Evolutionary conservation across 2,888 invertebrate genomes (phyloP), one percentile per base, ranked within the genome.

Genomic region (Drosophila picticornis): DNA sequence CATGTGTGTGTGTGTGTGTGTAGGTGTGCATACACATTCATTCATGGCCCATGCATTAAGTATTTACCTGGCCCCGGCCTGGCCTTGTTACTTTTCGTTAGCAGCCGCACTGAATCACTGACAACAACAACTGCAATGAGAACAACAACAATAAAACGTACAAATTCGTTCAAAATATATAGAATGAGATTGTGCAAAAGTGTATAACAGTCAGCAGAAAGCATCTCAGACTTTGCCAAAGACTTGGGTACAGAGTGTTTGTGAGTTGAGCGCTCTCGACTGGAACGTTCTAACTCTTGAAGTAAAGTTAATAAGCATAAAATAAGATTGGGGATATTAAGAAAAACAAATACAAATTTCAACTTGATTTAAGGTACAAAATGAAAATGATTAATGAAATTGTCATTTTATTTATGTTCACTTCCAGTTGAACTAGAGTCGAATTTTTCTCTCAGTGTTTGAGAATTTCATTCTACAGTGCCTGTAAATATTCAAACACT

Each of bases 401-500:
- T 32, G 16, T 16, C 16, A 6, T 5, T 36, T 38, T 38, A 38
- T 38, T 38, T 9, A 31, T 31, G 31, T 31, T 22, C 6, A 6
- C 6, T 11, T 3, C 13, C 7, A 22, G 13, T 22, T 46, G 22
- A 46, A 22, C 22, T 46, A 22, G 7, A 46, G 7, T 46, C 13
- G 4, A 46, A 4, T 19, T 19, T 50, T 50, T 50, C 19, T 34
- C 34, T 55, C 55, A 55, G 34, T 55, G 36, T 11, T 36, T 46
- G 13, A 16, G 46, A 4, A 27, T 29, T 52, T n/a, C 22, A 9
- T 16, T 10, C 5, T 34, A 32, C 22, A 43, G 22, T 51, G 50
- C 52, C 31, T 29, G 29, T 50, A 53, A 58, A 52, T 76, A 75
- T 61, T 74, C 59, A 65, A 66, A 80, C 80, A 89, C 83, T 87